A percentile compares a stretch with the other conserved stretches of the same genome.
These are phyloP conservation scores for Pontoporia blainvillei DNA, from an alignment of 2,113 vertebrate species.

Conservation along the genomic window DNA sequence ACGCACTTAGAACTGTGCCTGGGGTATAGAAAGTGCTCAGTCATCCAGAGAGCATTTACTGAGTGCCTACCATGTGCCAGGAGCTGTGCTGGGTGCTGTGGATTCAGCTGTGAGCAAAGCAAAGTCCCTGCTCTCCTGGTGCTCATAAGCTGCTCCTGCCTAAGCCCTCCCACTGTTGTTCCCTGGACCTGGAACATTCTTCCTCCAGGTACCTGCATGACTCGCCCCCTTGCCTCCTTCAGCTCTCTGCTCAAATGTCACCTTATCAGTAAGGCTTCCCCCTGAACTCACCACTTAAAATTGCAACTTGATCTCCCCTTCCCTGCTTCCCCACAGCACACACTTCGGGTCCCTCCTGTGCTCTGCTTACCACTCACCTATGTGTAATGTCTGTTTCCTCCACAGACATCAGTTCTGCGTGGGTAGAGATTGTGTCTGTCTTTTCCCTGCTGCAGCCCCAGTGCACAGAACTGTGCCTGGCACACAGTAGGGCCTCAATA, in stretches of 20 bases:
- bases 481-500: neutral
- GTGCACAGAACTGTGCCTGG: neutral
- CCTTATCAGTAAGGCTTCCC: neutral
- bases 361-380: neutral
- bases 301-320: neutral
- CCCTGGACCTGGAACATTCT: neutral
- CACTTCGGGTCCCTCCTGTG: rapidly evolving
- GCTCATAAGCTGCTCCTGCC: neutral
- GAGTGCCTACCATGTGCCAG: neutral
- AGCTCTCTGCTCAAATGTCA: neutral
- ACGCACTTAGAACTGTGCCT: neutral
- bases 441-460: neutral
- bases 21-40: neutral
- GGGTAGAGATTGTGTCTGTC: neutral
- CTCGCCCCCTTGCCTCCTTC: neutral
- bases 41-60: neutral
- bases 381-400: neutral
- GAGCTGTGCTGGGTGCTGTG: neutral
- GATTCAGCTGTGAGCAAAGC: neutral
- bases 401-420: neutral
- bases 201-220: neutral
- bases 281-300: neutral
- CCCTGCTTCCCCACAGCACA: neutral
- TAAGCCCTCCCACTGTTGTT: neutral
- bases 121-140: neutral